phyloP scores from a whole-genome alignment of 2,113 vertebrate genomes.

The Grallaria varia region DNA sequence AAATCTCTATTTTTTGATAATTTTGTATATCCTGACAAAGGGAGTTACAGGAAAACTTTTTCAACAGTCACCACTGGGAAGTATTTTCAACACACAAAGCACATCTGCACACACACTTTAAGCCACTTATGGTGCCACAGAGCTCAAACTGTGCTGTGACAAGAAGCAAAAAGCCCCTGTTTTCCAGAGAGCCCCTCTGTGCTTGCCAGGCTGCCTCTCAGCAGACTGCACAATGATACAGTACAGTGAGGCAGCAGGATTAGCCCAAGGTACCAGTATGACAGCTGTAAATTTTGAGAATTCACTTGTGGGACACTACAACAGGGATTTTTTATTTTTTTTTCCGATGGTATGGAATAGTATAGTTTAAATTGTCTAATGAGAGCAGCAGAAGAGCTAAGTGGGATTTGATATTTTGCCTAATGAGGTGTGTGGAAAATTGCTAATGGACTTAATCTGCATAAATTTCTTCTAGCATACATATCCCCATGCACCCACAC shows the following conservation, averaged over 20 bases:
- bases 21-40: neutral
- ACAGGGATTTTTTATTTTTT: neutral
- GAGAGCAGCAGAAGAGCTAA: neutral
- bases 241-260: neutral
- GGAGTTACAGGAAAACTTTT: neutral
- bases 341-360: neutral
- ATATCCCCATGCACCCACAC: neutral
- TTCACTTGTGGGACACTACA: neutral
- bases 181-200: neutral
- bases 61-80: neutral
- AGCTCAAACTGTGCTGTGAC: neutral
- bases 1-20: neutral
- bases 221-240: neutral
- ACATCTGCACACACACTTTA: neutral
- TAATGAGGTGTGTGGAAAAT: conserved; percentile 44
- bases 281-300: neutral
- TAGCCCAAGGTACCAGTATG: neutral
- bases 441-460: conserved; percentile 47
- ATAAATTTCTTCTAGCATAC: conserved; percentile 25
- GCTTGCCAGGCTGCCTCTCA: neutral
- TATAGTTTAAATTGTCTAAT: neutral
- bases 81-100: neutral
- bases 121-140: neutral
- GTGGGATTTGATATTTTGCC: conserved; percentile 24
- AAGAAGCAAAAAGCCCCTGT: neutral